Evolutionary conservation across 2,888 invertebrate species (phyloP), one percentile per base, ranked within the genome.

Genomic region (Eristalis pertinax): DNA sequence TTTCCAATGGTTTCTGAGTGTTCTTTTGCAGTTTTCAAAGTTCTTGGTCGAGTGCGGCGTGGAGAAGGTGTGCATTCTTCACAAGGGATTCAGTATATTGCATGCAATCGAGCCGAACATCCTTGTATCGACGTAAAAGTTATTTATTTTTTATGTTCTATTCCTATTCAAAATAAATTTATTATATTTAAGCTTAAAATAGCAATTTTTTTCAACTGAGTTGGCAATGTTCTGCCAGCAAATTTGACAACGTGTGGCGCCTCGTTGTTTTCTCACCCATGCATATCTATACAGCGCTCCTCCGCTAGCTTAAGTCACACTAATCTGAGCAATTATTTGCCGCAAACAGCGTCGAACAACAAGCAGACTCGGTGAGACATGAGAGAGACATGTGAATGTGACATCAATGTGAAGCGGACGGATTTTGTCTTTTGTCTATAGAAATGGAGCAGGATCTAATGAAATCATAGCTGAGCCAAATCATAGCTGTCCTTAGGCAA

Each of bases 1-100:
- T 0, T n/a, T n/a, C 19, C 8, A 1, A n/a, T 2, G 19, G n/a
- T 19, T 19, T 50, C 5, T 19, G 8, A 7, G 19, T 8, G 19
- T 19, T 19, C 0, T 19, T 50, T 94, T 93, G 72, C 94, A 98
- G 97, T 98, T 98, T 94, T 97, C 98, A 67, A 96, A 96, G 90
- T 96, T 96, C 91, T 94, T 99, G 84, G 95, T 99, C 65, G 95
- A 96, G 86, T 96, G 97, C 91, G 95, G 95, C 74, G 96, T 97
- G 76, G 94, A 95, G 0, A 95, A 96, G 90, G 97, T 98, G 5
- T 98, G 98, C 92, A 95, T 96, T 15, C 94, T 99, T 15, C 97
- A 98, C 93, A 97, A 97, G 76, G 98, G 98, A 63, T 96, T 98
- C 90, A 95, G 96, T 89, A 95, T 96, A n/a, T 94, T 98, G 67